These are phyloP conservation scores for Apolygus lucorum DNA, from an alignment of 1,140 invertebrate species.

Conservation along the genomic window DNA sequence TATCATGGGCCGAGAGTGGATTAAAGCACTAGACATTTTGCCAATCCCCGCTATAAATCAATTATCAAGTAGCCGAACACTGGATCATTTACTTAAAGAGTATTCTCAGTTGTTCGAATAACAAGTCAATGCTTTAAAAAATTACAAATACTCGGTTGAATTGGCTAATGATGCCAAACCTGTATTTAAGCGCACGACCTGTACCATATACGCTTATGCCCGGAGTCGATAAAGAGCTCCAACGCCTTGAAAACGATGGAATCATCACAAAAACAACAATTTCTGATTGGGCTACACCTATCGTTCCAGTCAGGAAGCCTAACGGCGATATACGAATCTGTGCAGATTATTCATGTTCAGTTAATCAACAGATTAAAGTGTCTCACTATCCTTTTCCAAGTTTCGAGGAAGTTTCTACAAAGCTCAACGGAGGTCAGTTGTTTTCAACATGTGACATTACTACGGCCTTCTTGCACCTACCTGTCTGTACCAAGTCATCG, in stretches of 20 bases:
- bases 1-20: slow-evolving; percentile 8
- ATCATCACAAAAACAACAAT: slow-evolving; percentile 38
- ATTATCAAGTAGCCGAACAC: neutral
- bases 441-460: slow-evolving; percentile 2
- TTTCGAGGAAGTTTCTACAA: neutral
- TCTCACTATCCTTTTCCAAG: neutral
- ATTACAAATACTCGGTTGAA: neutral
- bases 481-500: neutral
- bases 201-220: neutral
- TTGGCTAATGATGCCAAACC: neutral
- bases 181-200: neutral
- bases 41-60: neutral
- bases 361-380: slow-evolving; percentile 35
- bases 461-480: neutral
- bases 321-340: slow-evolving; percentile 42
- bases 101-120: neutral
- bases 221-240: slow-evolving; percentile 34
- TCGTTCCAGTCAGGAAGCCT: slow-evolving; percentile 43
- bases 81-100: neutral
- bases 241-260: slow-evolving; percentile 35
- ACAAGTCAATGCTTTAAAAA: slow-evolving; percentile 1
- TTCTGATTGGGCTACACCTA: slow-evolving; percentile 44
- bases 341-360: slow-evolving; percentile 43
- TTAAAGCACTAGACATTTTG: slow-evolving; percentile 3
- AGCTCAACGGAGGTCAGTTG: neutral